Base-by-base conservation (phyloP, 2,113 vertebrate species). In the Sceloporus tristichus region DNA sequence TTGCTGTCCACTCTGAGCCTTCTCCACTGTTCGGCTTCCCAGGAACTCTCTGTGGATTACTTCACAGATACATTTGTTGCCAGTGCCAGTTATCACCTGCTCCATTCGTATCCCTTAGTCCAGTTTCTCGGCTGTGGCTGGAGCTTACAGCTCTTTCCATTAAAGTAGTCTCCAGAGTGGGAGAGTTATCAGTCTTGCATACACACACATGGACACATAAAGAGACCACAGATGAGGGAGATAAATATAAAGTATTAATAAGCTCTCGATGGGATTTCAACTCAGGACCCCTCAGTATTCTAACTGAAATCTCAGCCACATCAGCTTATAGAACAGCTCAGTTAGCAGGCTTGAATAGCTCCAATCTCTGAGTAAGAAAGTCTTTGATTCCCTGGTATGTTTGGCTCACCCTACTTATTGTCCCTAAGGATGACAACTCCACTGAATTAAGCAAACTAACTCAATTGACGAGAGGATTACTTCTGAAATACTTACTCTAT, bases 221-320 rank as follows among this genome's bases (percentile, higher is more conserved):
- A 48, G 75, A 74, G 70, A 78, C 40, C 6, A 62, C 62, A 21
- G 18, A 78, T 82, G 14, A 83, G 74, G 59, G 65, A 70, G 40
- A 68, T 34, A 53, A 53, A 77, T 65, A 82, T 75, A 54, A 21
- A 7, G n/a, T 66, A 29, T 75, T 75, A 66, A 53, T 81, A 40
- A 75, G 8, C 73, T 54, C 27, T 89, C 84, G 42, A 16, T 81
- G 59, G 84, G 18, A 79, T 74, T 81, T 89, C 70, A 81, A 66
- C 54, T 59, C 83, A 21, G 42, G 19, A 53, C 21, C 54, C 66
- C 25, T 76, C 56, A 27, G 34, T 29, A 40, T 48, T 77, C 9
- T 11, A 7, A 53, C 19, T 42, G 38, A 38, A 40, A 54, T 54
- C 53, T 56, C 8, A 14, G 40, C 53, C 25, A 23, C 29, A n/a